Evolutionary conservation across 2,888 invertebrate species (phyloP).

Genomic region (Notocelia uddmanniana): DNA sequence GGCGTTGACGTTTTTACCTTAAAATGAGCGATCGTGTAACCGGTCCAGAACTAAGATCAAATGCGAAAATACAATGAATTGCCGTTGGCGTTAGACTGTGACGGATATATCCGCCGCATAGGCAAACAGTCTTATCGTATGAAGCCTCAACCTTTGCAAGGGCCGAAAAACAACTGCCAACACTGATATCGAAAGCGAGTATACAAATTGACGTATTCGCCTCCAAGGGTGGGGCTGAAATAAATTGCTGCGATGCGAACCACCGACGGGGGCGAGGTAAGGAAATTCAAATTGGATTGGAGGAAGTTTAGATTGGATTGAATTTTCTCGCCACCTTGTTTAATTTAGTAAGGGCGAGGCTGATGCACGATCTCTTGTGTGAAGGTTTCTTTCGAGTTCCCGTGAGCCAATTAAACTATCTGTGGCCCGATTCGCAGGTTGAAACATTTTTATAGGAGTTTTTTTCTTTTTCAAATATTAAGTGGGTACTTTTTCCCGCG

Average conservation of each 20-base stretch:
- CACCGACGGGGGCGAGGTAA: constrained; percentile 54
- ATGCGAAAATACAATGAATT: background rate
- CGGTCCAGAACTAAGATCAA: no score
- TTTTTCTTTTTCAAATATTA: no score
- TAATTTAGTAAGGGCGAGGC: constrained; percentile 74
- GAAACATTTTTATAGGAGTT: no score
- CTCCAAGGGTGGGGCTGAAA: constrained; percentile 54
- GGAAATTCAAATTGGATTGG: constrained; percentile 83
- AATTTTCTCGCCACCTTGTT: constrained; percentile 82
- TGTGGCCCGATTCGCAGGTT: background rate
- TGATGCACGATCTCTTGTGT: constrained; percentile 50
- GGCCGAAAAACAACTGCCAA: constrained; percentile 34
- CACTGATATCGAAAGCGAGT: constrained; percentile 36
- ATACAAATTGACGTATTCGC: constrained; percentile 50
- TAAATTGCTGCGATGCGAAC: constrained; percentile 61
- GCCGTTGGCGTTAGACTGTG: background rate
- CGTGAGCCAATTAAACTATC: constrained; percentile 5
- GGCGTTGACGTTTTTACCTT: no score
- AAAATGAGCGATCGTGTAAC: no score
- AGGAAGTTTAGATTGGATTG: constrained; percentile 84
- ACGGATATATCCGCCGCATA: background rate
- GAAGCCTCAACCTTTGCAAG: background rate
- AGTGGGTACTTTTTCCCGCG: no score
- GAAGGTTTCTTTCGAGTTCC: constrained; percentile 34
- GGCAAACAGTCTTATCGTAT: background rate